These are phyloP conservation scores for Lamellibrachia luymesi DNA, from an alignment of 1,140 invertebrate species.

Conservation along the genomic window DNA sequence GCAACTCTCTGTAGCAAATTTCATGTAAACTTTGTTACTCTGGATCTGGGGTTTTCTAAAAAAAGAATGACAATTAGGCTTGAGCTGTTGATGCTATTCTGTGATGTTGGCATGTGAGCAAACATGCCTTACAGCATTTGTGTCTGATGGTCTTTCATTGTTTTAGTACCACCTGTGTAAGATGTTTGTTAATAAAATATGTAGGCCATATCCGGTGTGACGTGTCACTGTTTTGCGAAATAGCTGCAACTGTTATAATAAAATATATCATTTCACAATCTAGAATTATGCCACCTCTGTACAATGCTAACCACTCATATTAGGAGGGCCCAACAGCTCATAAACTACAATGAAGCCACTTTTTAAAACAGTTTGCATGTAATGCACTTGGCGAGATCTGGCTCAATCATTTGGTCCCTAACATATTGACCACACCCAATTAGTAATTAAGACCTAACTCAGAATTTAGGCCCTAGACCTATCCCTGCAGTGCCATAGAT, in stretches of 20 bases:
- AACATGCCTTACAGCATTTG: background rate
- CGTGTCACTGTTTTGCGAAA: background rate
- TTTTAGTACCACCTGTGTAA: background rate
- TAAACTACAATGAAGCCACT: background rate
- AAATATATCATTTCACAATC: background rate
- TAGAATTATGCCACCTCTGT: background rate
- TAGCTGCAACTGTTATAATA: background rate
- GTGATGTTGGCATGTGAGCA: background rate
- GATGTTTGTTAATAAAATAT: conserved; percentile 2
- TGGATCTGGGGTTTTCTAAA: background rate
- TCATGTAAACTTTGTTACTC: background rate
- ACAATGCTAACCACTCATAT: background rate
- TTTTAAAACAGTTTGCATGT: background rate
- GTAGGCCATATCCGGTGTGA: background rate
- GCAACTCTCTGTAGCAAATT: background rate
- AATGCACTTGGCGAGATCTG: too few species aligned
- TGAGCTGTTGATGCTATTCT: background rate
- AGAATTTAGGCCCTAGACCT: too few species aligned
- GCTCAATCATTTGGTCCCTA: background rate
- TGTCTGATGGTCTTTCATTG: background rate
- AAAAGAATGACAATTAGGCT: background rate
- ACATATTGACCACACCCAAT: too few species aligned
- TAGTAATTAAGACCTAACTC: too few species aligned
- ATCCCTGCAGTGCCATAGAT: too few species aligned
- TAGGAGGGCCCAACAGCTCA: background rate